These are phyloP conservation scores for Thomomys bottae DNA, from an alignment of 2,113 vertebrate genomes.

Conservation along the genomic window DNA sequence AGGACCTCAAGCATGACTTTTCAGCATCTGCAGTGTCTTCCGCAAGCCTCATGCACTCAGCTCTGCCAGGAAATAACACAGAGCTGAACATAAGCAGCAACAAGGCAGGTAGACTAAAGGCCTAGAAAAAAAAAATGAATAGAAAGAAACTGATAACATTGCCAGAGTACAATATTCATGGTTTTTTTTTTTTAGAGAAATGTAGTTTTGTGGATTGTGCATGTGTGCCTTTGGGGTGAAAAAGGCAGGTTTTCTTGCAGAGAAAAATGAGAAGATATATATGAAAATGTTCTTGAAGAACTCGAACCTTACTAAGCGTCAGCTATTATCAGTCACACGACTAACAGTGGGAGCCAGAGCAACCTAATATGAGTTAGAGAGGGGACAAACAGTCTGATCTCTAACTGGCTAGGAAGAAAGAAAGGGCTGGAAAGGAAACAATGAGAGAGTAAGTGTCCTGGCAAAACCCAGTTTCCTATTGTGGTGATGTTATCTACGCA, in stretches of 20 bases:
- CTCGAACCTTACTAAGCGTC: fast-evolving
- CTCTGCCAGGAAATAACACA: background rate
- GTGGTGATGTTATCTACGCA: fast-evolving
- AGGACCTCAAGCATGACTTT: background rate
- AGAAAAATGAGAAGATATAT: background rate
- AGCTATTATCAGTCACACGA: fast-evolving
- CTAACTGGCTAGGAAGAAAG: background rate
- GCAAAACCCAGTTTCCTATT: background rate
- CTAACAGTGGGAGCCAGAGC: background rate
- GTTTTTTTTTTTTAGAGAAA: background rate
- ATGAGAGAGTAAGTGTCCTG: background rate
- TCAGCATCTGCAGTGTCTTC: background rate
- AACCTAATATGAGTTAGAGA: fast-evolving
- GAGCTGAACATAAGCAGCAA: background rate
- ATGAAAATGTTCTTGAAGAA: background rate
- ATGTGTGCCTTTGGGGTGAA: background rate
- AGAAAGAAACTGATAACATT: background rate
- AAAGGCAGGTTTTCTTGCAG: background rate
- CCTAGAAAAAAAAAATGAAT: background rate
- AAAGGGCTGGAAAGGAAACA: background rate
- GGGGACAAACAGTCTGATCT: background rate
- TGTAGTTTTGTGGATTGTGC: background rate
- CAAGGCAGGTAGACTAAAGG: background rate
- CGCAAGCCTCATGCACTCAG: background rate
- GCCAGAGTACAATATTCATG: background rate